phyloP scores from a whole-genome alignment of 2,888 invertebrate genomes.

The Rhagonycha fulva region DNA sequence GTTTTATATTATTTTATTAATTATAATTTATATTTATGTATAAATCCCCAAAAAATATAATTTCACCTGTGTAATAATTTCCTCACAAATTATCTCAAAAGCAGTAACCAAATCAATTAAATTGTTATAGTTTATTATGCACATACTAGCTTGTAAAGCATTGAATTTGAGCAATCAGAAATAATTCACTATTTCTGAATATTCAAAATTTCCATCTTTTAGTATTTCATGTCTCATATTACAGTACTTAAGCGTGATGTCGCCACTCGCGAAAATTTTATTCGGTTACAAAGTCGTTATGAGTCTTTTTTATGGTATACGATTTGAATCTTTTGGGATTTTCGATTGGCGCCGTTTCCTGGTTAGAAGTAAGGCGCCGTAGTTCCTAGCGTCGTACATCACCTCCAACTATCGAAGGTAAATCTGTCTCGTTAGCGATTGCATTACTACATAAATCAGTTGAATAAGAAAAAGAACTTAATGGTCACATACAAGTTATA shows the following conservation, averaged over 20 bases:
- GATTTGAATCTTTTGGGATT: constrained; percentile 47
- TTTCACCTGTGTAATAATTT: too few relatives aligned
- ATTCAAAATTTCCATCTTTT: constrained; percentile 25
- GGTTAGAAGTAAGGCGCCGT: constrained; percentile 39
- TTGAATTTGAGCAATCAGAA: constrained; percentile 7
- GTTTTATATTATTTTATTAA: too few relatives aligned
- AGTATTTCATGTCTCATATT: constrained; percentile 32
- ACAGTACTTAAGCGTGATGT: constrained; percentile 40
- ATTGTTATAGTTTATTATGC: too few relatives aligned
- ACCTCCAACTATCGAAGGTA: constrained; percentile 37
- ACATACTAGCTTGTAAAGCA: neutral
- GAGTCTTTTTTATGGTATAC: constrained; percentile 42
- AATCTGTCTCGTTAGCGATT: constrained; percentile 48
- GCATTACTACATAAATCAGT: constrained; percentile 48
- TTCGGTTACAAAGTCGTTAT: constrained; percentile 41
- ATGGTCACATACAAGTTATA: constrained; percentile 52
- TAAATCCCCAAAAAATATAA: too few relatives aligned
- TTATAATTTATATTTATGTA: too few relatives aligned
- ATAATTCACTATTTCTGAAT: constrained; percentile 45
- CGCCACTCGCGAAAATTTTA: constrained; percentile 37
- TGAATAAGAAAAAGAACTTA: constrained; percentile 48
- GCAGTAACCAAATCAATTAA: too few relatives aligned
- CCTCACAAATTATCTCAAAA: too few relatives aligned
- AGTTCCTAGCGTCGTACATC: constrained; percentile 39
- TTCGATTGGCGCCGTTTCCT: constrained; percentile 46